These are phyloP conservation scores for Lonchura striata DNA, from an alignment of 2,113 vertebrate genomes.

Conservation along the genomic window DNA sequence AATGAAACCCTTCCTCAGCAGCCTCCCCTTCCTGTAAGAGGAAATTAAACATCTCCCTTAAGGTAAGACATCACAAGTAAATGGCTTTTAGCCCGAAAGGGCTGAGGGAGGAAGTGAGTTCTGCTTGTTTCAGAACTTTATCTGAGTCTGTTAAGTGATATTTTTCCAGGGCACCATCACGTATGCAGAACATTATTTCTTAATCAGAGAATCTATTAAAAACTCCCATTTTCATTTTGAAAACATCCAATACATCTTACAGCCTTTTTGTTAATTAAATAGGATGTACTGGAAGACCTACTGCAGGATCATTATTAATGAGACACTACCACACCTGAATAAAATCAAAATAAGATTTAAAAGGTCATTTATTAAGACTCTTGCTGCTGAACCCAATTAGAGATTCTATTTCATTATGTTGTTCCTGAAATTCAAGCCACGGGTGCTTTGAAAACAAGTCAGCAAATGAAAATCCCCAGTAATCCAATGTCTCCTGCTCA, in stretches of 20 bases:
- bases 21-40: neutral
- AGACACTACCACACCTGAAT: conserved; percentile 23
- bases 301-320: conserved; percentile 2
- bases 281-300: neutral
- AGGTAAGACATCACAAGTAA: neutral
- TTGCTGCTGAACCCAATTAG: conserved; percentile 26
- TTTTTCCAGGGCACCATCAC: conserved; percentile 13
- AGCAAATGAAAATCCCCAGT: neutral
- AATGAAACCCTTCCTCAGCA: neutral
- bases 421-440: conserved; percentile 1
- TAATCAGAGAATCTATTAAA: conserved; percentile 42
- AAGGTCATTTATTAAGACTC: conserved; percentile 36
- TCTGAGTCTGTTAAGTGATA: neutral
- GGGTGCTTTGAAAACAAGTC: neutral
- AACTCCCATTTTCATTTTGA: neutral
- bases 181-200: neutral
- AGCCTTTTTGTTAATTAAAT: conserved; percentile 42
- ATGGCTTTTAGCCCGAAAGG: neutral
- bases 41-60: neutral
- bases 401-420: neutral
- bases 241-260: conserved; percentile 40
- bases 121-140: neutral
- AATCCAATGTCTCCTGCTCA: neutral
- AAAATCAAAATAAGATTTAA: conserved; percentile 49
- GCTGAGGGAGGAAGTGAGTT: neutral